Percentiles rank a stretch among this genome's conserved stretches.
Conservation (phyloP, 1,140 invertebrate genomes). For the Leptinotarsa texana region DNA sequence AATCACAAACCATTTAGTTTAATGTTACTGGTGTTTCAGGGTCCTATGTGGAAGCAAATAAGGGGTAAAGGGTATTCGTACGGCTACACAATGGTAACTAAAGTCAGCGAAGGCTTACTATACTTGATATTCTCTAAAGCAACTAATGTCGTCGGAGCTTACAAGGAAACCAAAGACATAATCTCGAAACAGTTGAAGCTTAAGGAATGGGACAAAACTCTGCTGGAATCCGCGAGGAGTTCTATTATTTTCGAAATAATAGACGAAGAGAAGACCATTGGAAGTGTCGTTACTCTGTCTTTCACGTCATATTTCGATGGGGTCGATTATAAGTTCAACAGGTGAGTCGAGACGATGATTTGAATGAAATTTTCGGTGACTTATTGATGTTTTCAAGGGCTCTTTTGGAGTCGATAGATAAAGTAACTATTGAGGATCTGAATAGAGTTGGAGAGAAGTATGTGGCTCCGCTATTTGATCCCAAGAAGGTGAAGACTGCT, state of each 20-base stretch:
- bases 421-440: slow-evolving; percentile 69
- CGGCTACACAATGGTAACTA: slow-evolving; percentile 66
- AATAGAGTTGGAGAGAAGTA: slow-evolving; percentile 70
- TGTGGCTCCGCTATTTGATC: slow-evolving; percentile 68
- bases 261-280: slow-evolving; percentile 75
- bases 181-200: slow-evolving; percentile 63
- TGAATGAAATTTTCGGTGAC: background rate
- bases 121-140: slow-evolving; percentile 74
- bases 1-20: no score
- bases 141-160: slow-evolving; percentile 76
- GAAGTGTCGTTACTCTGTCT: slow-evolving; percentile 71
- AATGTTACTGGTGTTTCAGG: slow-evolving; percentile 57
- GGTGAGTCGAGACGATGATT: slow-evolving; percentile 54
- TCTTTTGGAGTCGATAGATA: slow-evolving; percentile 58
- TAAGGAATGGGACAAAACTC: slow-evolving; percentile 69
- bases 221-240: slow-evolving; percentile 82
- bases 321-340: slow-evolving; percentile 70
- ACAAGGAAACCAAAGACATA: slow-evolving; percentile 74
- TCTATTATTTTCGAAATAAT: slow-evolving; percentile 85
- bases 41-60: slow-evolving; percentile 86
- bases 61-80: slow-evolving; percentile 86
- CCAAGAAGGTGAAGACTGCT: slow-evolving; percentile 63
- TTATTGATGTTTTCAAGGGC: slow-evolving; percentile 35
- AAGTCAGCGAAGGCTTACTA: slow-evolving; percentile 71
- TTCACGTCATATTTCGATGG: slow-evolving; percentile 73